phyloP scores from a whole-genome alignment of 1,140 invertebrate species.

The Colletes gigas region DNA sequence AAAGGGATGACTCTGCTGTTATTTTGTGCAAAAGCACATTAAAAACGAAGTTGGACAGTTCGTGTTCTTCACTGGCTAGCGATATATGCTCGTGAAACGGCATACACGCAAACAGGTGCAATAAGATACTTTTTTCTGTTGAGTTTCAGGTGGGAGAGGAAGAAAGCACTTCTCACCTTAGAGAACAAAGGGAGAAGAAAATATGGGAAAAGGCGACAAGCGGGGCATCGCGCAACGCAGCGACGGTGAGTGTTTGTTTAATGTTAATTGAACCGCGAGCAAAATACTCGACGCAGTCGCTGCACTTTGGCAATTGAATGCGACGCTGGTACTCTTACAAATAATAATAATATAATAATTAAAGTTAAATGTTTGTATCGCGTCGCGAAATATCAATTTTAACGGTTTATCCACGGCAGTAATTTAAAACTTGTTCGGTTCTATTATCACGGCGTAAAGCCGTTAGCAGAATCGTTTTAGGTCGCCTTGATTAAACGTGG shows the following conservation, averaged over 20 bases:
- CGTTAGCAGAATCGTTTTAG: too few species aligned
- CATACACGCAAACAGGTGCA: not conserved
- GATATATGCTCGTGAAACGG: not conserved
- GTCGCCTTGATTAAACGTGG: too few species aligned
- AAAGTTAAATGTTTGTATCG: too few species aligned
- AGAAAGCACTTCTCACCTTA: conserved; percentile 66
- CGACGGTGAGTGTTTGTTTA: conserved; percentile 75
- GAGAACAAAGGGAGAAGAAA: conserved; percentile 67
- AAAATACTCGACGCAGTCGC: not conserved
- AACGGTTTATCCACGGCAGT: too few species aligned
- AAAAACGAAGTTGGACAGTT: too few species aligned
- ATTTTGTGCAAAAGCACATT: too few species aligned
- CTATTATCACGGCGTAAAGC: too few species aligned
- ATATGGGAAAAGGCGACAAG: conserved; percentile 81
- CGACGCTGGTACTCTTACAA: not conserved
- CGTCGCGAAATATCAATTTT: too few species aligned
- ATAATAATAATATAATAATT: not conserved
- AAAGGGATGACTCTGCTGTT: too few species aligned
- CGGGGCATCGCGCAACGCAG: conserved; percentile 77
- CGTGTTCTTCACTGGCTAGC: not conserved
- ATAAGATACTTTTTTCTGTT: conserved; percentile 57
- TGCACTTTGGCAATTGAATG: not conserved
- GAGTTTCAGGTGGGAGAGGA: conserved; percentile 69
- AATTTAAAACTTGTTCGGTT: too few species aligned
- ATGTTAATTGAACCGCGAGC: conserved; percentile 7